These are phyloP conservation scores for Xylota segnis DNA, from an alignment of 2,888 invertebrate species.

Conservation along the genomic window DNA sequence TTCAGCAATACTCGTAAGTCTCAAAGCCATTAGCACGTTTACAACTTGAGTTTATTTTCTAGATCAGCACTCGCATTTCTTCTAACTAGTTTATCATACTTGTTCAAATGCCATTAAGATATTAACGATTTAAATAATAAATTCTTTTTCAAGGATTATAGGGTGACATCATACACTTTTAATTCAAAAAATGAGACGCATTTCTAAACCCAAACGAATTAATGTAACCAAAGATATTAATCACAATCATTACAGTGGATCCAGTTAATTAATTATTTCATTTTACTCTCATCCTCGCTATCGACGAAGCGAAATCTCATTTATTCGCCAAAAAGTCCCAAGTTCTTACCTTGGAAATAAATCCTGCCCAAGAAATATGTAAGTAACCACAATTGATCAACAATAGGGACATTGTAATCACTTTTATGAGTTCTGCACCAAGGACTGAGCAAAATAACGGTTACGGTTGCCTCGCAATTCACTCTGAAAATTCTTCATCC, in stretches of 20 bases:
- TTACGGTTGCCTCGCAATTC: slow-evolving; percentile 24
- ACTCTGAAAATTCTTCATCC: not conserved
- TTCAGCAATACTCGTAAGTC: too few relatives aligned
- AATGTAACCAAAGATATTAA: not conserved
- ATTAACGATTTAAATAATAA: too few relatives aligned
- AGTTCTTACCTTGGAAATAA: not conserved
- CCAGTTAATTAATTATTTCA: slow-evolving; percentile 1
- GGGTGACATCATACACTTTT: not conserved
- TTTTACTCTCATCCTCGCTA: not conserved
- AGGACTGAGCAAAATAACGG: slow-evolving; percentile 15
- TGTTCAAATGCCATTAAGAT: too few relatives aligned
- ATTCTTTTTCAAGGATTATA: not conserved
- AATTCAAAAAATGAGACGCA: not conserved
- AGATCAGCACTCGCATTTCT: too few relatives aligned
- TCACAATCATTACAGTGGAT: not conserved
- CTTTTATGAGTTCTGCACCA: slow-evolving; percentile 15
- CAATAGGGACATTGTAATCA: slow-evolving; percentile 5
- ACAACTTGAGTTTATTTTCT: too few relatives aligned
- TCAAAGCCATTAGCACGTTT: too few relatives aligned
- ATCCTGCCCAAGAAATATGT: not conserved
- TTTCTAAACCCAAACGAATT: not conserved
- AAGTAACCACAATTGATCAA: slow-evolving; percentile 4
- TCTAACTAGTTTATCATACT: too few relatives aligned
- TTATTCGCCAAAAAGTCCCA: not conserved
- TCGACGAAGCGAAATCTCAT: not conserved